Evolutionary conservation across 1,140 invertebrate species (phyloP).

Genomic region (Colletes latitarsis): DNA sequence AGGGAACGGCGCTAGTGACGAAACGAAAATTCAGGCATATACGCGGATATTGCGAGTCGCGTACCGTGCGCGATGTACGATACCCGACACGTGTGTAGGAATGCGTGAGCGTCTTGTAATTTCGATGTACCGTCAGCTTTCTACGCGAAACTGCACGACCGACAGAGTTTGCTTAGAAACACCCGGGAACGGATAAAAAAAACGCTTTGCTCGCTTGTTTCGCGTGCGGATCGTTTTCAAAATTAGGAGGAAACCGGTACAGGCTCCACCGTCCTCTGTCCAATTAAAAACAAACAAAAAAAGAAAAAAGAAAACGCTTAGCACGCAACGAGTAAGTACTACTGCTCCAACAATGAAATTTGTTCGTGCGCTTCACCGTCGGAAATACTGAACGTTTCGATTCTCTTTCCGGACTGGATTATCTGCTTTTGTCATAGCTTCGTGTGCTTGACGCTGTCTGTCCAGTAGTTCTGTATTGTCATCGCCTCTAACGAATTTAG

Average conservation of each 20-base stretch:
- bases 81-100: not conserved
- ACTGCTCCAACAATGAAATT: slow-evolving; percentile 63
- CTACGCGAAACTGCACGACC: not conserved
- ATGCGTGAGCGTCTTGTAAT: slow-evolving; percentile 29
- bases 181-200: slow-evolving; percentile 9
- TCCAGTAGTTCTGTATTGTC: slow-evolving; percentile 97
- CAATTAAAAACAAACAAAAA: slow-evolving; percentile 23
- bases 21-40: slow-evolving; percentile 54
- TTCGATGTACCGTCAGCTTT: slow-evolving; percentile 21
- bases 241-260: not conserved
- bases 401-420: slow-evolving; percentile 59
- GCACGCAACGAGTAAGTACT: slow-evolving; percentile 50
- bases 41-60: slow-evolving; percentile 15
- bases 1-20: slow-evolving; percentile 46
- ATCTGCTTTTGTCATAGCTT: slow-evolving; percentile 86
- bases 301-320: slow-evolving; percentile 30
- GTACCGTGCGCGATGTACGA: slow-evolving; percentile 11
- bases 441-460: slow-evolving; percentile 94
- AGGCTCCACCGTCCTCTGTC: slow-evolving; percentile 2
- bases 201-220: slow-evolving; percentile 20
- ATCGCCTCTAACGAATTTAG: slow-evolving; percentile 94
- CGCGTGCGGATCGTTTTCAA: not conserved
- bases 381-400: slow-evolving; percentile 61
- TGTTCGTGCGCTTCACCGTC: slow-evolving; percentile 62
- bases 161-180: slow-evolving; percentile 10